Evolutionary conservation across 2,113 vertebrate species (phyloP).

Genomic region (Tamias sibiricus): DNA sequence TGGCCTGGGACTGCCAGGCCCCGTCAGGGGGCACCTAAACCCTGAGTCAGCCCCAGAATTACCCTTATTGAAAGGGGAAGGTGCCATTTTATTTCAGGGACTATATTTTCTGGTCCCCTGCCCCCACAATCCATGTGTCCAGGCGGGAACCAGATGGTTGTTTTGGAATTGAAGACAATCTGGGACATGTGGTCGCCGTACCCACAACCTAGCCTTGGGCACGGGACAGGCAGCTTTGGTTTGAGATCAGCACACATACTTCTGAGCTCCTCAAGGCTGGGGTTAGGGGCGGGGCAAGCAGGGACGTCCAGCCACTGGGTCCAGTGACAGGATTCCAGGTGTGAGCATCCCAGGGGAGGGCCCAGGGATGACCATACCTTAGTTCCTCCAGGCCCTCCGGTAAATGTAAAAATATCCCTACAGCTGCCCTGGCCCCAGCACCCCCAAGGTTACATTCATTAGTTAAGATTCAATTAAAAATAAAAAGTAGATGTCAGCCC

Average conservation of each 20-base stretch:
- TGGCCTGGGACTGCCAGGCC: not conserved
- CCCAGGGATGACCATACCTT: not conserved
- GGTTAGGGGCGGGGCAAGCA: not conserved
- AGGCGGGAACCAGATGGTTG: not conserved
- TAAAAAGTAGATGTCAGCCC: not conserved
- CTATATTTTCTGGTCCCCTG: constrained; percentile 40
- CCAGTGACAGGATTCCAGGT: not conserved
- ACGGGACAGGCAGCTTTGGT: constrained; percentile 80
- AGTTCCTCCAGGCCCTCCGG: not conserved
- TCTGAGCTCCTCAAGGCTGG: not conserved
- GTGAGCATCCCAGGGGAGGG: not conserved
- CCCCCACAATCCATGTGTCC: not conserved
- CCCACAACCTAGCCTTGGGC: constrained; percentile 53
- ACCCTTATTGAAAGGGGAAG: constrained; percentile 54
- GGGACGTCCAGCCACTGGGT: not conserved
- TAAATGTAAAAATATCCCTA: not conserved
- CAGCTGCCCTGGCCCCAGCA: constrained; percentile 42
- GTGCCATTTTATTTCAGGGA: constrained; percentile 57
- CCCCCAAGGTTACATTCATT: constrained; percentile 75
- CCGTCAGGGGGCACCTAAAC: constrained; percentile 50
- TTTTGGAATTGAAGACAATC: constrained; percentile 50
- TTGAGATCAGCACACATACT: constrained; percentile 57
- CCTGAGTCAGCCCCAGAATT: constrained; percentile 73
- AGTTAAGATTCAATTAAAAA: constrained; percentile 50
- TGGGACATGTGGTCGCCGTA: not conserved